Percentiles rank a stretch among this genome's conserved stretches.
phyloP scores from a whole-genome alignment of 2,888 invertebrate genomes.

The Branchipolynoe longqiensis region DNA sequence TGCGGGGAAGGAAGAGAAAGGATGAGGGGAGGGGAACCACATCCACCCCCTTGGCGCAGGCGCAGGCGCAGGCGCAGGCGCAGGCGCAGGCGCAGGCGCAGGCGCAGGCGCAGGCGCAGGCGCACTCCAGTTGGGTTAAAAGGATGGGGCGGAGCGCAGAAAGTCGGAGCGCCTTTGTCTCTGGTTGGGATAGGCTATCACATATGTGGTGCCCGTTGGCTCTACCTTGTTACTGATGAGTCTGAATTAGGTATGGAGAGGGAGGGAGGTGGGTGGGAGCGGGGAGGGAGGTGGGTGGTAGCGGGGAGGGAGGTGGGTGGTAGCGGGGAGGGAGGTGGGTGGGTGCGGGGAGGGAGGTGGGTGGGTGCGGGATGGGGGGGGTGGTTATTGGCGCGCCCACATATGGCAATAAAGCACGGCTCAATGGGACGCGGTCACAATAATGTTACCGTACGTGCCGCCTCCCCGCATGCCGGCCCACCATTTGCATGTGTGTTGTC shows the following conservation, averaged over 20 bases:
- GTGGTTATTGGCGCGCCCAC: neutral
- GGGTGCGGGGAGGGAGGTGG: neutral
- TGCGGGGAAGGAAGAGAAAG: neutral
- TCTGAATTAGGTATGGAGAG: neutral
- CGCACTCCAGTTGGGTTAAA: no score
- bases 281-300: neutral
- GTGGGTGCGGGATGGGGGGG: neutral
- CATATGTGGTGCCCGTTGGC: neutral
- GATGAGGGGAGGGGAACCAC: neutral
- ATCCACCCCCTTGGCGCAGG: neutral
- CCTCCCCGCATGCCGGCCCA: neutral
- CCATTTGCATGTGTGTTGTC: constrained; percentile 31
- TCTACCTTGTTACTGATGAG: no score
- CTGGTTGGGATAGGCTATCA: neutral
- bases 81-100: neutral
- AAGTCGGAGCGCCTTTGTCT: neutral
- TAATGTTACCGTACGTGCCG: constrained; percentile 25
- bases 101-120: no score
- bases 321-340: neutral
- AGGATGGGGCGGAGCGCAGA: neutral
- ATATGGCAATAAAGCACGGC: constrained; percentile 13
- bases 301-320: neutral
- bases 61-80: neutral
- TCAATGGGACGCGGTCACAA: neutral
- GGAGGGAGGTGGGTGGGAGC: neutral